phyloP scores from a whole-genome alignment of 1,140 invertebrate genomes.

The Formica selysi region DNA sequence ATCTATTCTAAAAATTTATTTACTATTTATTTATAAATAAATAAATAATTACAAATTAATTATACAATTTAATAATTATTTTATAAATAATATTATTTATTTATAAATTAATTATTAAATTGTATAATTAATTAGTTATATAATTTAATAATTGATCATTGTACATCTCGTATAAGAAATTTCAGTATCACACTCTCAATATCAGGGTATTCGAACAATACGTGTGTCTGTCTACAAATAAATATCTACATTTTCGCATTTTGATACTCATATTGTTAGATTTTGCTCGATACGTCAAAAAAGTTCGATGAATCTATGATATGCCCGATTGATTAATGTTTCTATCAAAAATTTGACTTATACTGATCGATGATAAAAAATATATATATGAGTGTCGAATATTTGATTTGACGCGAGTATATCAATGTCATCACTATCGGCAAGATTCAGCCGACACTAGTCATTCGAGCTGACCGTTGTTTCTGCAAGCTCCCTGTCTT shows the following conservation, averaged over 20 bases:
- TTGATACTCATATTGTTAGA: neutral
- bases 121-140: no score
- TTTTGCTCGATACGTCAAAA: neutral
- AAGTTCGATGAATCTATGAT: neutral
- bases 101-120: no score
- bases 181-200: neutral
- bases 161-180: neutral
- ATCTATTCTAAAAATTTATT: neutral
- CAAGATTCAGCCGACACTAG: neutral
- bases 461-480: slow-evolving; percentile 9
- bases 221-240: no score
- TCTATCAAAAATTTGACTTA: neutral
- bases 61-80: no score
- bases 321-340: neutral
- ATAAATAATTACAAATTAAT: no score
- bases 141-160: no score
- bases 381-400: neutral
- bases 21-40: no score
- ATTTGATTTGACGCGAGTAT: neutral
- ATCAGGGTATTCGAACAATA: neutral
- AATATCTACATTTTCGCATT: no score
- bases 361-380: slow-evolving; percentile 24
- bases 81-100: no score
- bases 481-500: neutral
- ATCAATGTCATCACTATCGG: neutral